phyloP scores from a whole-genome alignment of 2,888 invertebrate species.

The Marronus borbonicus region DNA sequence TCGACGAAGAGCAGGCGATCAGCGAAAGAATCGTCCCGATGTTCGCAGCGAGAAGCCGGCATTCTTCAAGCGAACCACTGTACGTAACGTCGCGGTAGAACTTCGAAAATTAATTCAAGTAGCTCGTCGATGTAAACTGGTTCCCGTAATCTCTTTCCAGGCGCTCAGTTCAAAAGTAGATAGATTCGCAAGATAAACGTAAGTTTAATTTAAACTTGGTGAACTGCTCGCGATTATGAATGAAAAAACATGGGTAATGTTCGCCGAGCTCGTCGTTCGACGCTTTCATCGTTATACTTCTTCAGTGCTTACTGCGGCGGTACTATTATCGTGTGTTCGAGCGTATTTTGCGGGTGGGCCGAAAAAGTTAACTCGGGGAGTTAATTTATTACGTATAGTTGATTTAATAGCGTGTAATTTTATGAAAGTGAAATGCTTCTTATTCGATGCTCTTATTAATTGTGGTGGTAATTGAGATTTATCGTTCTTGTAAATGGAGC shows the following conservation, averaged over 20 bases:
- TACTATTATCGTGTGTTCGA: neutral
- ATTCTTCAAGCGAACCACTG: constrained; percentile 20
- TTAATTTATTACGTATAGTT: constrained; percentile 18
- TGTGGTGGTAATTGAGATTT: neutral
- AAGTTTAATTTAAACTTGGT: constrained; percentile 52
- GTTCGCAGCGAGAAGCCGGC: neutral
- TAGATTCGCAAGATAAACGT: constrained; percentile 52
- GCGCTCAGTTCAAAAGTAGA: constrained; percentile 55
- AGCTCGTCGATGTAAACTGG: constrained; percentile 64
- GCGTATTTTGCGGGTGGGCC: constrained; percentile 28
- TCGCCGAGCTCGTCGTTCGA: constrained; percentile 51
- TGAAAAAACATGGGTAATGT: constrained; percentile 53
- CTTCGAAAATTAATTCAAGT: constrained; percentile 63
- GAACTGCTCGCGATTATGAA: constrained; percentile 52
- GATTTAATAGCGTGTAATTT: constrained; percentile 35
- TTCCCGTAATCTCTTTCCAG: constrained; percentile 61
- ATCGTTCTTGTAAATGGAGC: neutral
- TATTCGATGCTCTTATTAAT: neutral
- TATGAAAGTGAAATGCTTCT: constrained; percentile 1
- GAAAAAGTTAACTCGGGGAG: neutral
- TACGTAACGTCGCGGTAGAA: constrained; percentile 27
- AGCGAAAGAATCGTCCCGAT: neutral
- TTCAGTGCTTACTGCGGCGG: neutral
- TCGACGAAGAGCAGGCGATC: neutral
- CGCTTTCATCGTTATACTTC: constrained; percentile 48